These are phyloP conservation scores for Pseudopodoces humilis DNA, from an alignment of 2,113 vertebrate genomes.

Conservation along the genomic window DNA sequence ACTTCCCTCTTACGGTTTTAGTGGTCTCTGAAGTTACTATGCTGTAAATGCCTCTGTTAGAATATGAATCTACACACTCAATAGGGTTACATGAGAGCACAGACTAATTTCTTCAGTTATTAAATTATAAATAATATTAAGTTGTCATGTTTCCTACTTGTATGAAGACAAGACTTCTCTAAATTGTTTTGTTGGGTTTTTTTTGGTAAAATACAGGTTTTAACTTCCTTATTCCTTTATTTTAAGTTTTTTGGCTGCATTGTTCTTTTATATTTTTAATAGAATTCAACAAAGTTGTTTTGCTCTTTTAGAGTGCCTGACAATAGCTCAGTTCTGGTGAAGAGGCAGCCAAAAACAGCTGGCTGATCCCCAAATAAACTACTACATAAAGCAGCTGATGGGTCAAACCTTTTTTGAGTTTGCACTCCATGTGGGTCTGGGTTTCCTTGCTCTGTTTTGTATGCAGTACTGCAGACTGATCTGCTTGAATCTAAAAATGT, in stretches of 20 bases:
- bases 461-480: neutral
- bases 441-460: neutral
- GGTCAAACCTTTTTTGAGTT: neutral
- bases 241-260: neutral
- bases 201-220: neutral
- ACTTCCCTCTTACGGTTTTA: neutral
- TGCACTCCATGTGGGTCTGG: rapidly evolving
- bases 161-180: neutral
- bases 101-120: neutral
- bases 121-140: neutral
- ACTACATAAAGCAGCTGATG: neutral
- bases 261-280: neutral
- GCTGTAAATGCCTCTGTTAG: neutral
- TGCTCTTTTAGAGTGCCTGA: neutral
- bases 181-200: neutral
- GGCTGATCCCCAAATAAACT: neutral
- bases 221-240: neutral
- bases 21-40: neutral
- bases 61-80: neutral
- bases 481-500: neutral
- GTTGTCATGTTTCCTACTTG: neutral
- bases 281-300: neutral
- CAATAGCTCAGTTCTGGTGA: neutral
- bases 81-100: neutral
- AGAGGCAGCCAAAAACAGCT: neutral